Conservation (phyloP, 2,888 invertebrate genomes). For the Dicycla oo region DNA sequence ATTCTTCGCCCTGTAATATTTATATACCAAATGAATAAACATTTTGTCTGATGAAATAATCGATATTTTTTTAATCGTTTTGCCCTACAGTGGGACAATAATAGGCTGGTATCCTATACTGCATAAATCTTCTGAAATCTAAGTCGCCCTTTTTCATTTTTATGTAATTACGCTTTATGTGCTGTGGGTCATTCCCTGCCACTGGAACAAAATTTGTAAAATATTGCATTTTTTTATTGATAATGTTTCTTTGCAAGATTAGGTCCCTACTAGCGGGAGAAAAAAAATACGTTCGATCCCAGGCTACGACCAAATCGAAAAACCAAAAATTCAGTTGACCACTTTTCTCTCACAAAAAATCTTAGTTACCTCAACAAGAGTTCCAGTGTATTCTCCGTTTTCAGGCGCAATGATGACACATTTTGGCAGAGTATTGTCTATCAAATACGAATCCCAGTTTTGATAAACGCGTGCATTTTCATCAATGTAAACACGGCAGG, state of each 20-base stretch:
- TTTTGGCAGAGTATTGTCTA: conserved; percentile 87
- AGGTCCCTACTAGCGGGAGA: neutral
- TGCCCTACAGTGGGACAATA: too few species aligned
- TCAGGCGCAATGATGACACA: conserved; percentile 89
- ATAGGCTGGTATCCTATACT: too few species aligned
- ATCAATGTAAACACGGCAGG: conserved; percentile 84
- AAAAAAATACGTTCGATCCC: neutral
- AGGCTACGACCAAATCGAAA: neutral
- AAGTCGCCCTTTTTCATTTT: neutral
- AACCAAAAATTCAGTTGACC: neutral
- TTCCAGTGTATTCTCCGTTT: conserved; percentile 86
- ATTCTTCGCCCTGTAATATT: conserved; percentile 77
- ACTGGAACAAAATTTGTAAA: neutral
- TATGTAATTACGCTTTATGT: neutral
- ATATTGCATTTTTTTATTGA: neutral
- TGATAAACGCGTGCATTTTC: conserved; percentile 89
- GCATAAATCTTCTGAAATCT: too few species aligned
- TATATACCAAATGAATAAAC: too few species aligned
- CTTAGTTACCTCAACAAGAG: conserved; percentile 77
- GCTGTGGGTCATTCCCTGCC: neutral
- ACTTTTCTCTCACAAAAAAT: too few species aligned
- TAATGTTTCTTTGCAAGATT: neutral
- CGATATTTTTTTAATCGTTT: too few species aligned
- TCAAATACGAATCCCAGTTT: conserved; percentile 88
- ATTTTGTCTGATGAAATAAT: too few species aligned